phyloP scores from a whole-genome alignment of 2,797 vertebrate genomes.

The Oophaga sylvatica region DNA sequence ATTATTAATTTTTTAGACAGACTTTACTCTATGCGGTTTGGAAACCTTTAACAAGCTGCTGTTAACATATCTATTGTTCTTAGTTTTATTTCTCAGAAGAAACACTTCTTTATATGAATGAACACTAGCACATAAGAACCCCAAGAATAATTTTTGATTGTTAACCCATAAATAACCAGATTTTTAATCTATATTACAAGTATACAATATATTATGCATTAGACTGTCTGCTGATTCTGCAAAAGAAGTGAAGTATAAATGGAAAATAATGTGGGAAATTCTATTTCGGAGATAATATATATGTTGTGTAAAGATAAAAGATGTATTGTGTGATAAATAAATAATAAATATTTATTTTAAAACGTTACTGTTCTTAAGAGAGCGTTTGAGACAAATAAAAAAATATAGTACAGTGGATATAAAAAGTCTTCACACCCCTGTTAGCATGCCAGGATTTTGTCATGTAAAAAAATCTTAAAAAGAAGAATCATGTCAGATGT shows the following conservation, averaged over 20 bases:
- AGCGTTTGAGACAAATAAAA: neutral
- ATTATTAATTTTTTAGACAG: no score
- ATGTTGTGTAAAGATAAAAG: constrained; percentile 10
- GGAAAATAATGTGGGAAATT: neutral
- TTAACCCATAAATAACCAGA: constrained; percentile 1
- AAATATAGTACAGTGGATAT: neutral
- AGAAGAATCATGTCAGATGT: no score
- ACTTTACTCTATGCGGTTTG: no score
- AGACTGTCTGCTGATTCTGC: neutral
- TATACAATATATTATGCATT: neutral
- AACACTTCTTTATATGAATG: neutral
- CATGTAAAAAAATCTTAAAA: no score
- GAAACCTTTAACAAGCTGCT: no score
- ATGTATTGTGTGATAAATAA: constrained; percentile 45
- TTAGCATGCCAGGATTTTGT: no score
- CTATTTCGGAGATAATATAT: constrained; percentile 16
- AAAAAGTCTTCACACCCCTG: no score
- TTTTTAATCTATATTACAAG: neutral
- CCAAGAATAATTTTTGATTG: neutral
- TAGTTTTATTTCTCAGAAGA: neutral
- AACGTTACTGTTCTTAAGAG: neutral
- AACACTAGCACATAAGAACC: neutral
- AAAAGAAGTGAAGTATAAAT: neutral
- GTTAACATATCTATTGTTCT: no score
- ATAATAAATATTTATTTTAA: constrained; percentile 58